Base-by-base conservation (phyloP, 2,797 vertebrate species). In the Diplodus puntazzo region DNA sequence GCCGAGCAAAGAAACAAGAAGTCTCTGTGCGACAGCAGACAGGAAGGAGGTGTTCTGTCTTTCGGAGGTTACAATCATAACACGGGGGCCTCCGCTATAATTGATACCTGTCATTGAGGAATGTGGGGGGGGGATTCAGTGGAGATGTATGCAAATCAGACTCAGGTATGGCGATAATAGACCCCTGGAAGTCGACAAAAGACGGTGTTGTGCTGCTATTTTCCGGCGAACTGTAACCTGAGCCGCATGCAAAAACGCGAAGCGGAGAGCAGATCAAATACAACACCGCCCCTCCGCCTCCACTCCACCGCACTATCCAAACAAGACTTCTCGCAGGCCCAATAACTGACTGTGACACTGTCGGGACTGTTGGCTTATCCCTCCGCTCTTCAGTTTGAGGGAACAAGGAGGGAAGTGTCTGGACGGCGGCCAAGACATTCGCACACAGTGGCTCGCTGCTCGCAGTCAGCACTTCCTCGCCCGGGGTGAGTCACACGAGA, bases 401-500 rank as follows among this genome's bases (percentile, higher is more conserved):
- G 60, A 83, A 68, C 48, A 57, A 59, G 43, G 54, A 65, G 80
- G 20, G 21, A 16, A 30, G 54, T 14, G 0, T 8, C 69, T 88
- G 84, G 82, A 79, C 4, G 8, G 58, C 71, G 20, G 89, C 87
- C 89, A 82, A 60, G 43, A 65, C 73, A 39, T 25, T 60, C 72
- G 76, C 7, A 70, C 81, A 78, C 74, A 70, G 74, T 4, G 62
- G 75, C 66, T 45, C 6, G 79, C 81, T 30, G 70, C 81, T 82
- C 77, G 2, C 84, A 90, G 88, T 87, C 87, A 84, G 88, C 84
- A 94, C 92, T 95, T 95, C 95, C 94, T 94, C 20, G 66, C 72
- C 75, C 20, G 93, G 93, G 93, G 93, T 95, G 96, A 97, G 92
- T 97, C 96, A 97, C 82, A 77, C 76, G 71, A 49, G 6, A 58